Evolutionary conservation across 2,113 vertebrate genomes (phyloP), one percentile per base, ranked within the genome.

Genomic region (Halichoerus grypus): DNA sequence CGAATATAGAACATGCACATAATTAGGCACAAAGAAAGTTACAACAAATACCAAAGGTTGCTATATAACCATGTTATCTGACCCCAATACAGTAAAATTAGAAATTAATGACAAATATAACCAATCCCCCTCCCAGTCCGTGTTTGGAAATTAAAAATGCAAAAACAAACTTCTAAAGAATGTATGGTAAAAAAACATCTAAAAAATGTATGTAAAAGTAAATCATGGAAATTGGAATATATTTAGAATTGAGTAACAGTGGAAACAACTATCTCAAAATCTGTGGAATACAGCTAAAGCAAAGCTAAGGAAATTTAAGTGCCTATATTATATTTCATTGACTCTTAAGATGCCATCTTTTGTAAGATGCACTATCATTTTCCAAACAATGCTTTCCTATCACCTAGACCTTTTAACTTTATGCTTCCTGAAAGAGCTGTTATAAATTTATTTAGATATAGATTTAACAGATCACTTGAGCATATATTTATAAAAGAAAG

Each of bases 21-120:
- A 80, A 80, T 83, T 88, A 93, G 39, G 42, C 49, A 81, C 14
- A 33, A 95, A 92, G 69, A 83, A 88, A 94, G 31, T 91, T 83
- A 80, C 22, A 93, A 67, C 14, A 88, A 51, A 91, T 95, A 61
- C 4, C 33, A 80, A 80, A 80, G 65, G 83, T 65, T 86, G 21
- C 49, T 96, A 89, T 19, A 39, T 67, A 91, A 91, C 16, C 31
- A 55, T 84, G 77, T 91, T 51, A 69, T 89, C 12, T 94, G 77
- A 88, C 28, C 26, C n/a, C 19, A 85, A 11, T 80, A 53, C 18
- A 55, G 21, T 91, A 79, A 61, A 88, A 76, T 94, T 96, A 95
- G 61, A 85, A 93, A 95, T 51, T 83, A 95, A 42, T 93, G 79
- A 42, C 21, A 76, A 81, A 88, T 87, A 59, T 72, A 77, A 9